Percentiles rank a stretch among this genome's conserved stretches.
phyloP scores from a whole-genome alignment of 2,797 vertebrate genomes.

The Enteromius radiatus region DNA sequence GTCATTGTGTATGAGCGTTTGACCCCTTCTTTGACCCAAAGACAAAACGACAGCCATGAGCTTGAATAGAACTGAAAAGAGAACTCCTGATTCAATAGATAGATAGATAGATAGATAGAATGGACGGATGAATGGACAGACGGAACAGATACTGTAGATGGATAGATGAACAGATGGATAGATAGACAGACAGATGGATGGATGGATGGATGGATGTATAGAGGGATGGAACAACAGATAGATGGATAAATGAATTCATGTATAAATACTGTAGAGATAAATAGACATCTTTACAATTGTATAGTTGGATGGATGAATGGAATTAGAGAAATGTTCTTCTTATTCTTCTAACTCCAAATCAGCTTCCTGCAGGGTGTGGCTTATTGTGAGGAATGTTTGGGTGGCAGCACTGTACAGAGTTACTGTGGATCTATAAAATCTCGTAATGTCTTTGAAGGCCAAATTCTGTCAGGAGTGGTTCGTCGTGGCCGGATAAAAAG shows the following conservation, averaged over 20 bases:
- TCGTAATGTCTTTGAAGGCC: constrained; percentile 58
- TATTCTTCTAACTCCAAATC: neutral
- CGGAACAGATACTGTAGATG: neutral
- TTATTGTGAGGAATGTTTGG: neutral
- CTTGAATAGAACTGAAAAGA: neutral
- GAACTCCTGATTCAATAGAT: neutral
- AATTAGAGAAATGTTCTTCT: neutral
- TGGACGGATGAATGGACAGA: neutral
- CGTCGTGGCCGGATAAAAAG: constrained; percentile 64
- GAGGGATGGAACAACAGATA: neutral
- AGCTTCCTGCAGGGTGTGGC: neutral
- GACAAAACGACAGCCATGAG: neutral
- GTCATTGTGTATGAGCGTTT: neutral
- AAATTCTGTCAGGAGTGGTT: constrained; percentile 66
- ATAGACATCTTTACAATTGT: neutral
- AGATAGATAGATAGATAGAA: neutral
- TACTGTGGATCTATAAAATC: constrained; percentile 21
- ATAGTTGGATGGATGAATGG: neutral
- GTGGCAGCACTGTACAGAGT: neutral
- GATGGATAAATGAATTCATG: neutral
- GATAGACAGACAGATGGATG: neutral
- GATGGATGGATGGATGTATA: neutral
- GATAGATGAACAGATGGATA: neutral
- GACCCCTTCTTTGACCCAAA: neutral
- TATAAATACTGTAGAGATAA: neutral